Evolutionary conservation across 2,113 vertebrate genomes (phyloP).

Genomic region (Seriola rivoliana): DNA sequence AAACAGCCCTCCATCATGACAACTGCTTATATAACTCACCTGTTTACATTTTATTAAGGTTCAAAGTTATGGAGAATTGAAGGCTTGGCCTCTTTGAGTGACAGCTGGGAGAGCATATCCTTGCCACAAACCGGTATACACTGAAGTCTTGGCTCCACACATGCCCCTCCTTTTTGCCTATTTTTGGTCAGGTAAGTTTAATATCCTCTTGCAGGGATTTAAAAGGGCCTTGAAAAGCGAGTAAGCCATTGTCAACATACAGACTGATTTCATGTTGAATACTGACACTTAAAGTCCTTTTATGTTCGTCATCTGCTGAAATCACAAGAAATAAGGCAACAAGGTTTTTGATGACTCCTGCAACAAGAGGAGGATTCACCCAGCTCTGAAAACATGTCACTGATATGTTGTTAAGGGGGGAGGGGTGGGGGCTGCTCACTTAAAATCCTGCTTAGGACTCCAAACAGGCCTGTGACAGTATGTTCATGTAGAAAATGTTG

Average conservation of each 20-base stretch:
- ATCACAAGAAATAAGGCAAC: conserved; percentile 16
- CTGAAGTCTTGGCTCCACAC: no score
- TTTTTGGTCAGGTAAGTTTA: no score
- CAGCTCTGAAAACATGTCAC: conserved; percentile 14
- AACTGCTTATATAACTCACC: no score
- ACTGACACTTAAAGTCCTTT: conserved; percentile 26
- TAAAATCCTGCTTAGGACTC: conserved; percentile 23
- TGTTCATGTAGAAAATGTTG: conserved; percentile 3
- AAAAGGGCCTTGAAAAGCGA: conserved; percentile 14
- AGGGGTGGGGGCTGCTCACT: not conserved
- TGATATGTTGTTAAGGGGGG: not conserved
- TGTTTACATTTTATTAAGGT: no score
- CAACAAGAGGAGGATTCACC: conserved; percentile 10
- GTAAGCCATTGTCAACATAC: conserved; percentile 41
- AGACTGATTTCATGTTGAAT: conserved; percentile 42
- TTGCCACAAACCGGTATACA: no score
- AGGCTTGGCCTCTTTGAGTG: no score
- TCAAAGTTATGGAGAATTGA: no score
- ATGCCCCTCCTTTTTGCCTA: no score
- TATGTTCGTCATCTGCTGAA: conserved; percentile 31
- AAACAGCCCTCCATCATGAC: no score
- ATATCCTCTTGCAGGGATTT: conserved; percentile 25
- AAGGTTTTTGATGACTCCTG: conserved; percentile 18
- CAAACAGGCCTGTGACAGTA: not conserved
- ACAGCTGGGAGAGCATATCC: no score